phyloP scores from a whole-genome alignment of 2,797 vertebrate species.

The Trichosurus vulpecula region DNA sequence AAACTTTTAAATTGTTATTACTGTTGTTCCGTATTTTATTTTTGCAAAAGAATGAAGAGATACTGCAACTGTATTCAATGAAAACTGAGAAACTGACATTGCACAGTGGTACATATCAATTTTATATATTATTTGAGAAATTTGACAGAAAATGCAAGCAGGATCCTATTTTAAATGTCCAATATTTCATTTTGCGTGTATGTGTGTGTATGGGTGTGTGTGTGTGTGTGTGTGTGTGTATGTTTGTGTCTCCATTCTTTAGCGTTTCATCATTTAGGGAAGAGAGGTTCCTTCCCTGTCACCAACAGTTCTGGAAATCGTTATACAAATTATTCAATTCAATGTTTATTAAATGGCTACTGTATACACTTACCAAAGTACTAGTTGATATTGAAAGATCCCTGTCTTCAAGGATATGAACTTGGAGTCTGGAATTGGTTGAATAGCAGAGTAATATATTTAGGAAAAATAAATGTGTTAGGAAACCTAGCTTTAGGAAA shows the following conservation, averaged over 20 bases:
- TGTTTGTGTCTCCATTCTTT: not conserved
- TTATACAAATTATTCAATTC: not conserved
- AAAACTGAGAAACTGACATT: not conserved
- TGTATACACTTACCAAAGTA: not conserved
- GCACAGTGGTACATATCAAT: not conserved
- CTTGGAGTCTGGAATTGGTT: too few species aligned
- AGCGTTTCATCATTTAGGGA: not conserved
- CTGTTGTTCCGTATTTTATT: not conserved
- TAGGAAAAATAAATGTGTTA: not conserved
- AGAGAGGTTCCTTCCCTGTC: not conserved
- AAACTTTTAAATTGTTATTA: not conserved
- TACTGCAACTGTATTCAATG: not conserved
- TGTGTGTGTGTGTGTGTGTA: too few species aligned
- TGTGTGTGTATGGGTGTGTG: too few species aligned
- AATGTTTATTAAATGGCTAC: not conserved
- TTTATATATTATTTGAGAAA: not conserved
- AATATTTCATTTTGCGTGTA: not conserved
- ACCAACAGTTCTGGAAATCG: not conserved
- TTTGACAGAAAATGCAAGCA: not conserved
- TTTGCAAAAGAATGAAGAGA: not conserved
- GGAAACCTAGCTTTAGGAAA: not conserved
- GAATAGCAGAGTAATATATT: not conserved
- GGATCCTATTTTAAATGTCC: not conserved
- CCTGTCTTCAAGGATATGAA: not conserved
- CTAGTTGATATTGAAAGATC: not conserved